Evolutionary conservation across 2,888 invertebrate species (phyloP).

Genomic region (Cataglyphis albicans): DNA sequence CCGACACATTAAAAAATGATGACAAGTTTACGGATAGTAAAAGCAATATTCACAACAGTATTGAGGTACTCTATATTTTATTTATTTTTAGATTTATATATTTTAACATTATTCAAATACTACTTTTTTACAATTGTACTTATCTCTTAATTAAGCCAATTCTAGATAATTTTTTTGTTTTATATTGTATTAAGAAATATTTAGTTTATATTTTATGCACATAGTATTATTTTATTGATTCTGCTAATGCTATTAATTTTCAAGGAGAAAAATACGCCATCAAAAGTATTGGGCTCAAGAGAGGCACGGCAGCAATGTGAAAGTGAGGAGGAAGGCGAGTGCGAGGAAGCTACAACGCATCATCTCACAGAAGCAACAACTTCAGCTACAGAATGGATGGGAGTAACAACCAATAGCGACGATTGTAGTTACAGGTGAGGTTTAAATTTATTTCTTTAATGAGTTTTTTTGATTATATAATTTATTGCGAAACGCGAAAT

Average conservation of each 20-base stretch:
- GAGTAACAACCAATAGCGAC: constrained; percentile 95
- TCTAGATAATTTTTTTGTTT: constrained; percentile 8
- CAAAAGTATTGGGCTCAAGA: constrained; percentile 69
- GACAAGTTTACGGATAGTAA: constrained; percentile 76
- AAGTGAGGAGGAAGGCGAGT: constrained; percentile 89
- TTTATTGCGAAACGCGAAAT: constrained; percentile 15
- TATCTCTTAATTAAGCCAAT: not conserved
- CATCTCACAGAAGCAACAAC: constrained; percentile 88
- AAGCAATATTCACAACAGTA: constrained; percentile 72
- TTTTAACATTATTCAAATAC: not conserved
- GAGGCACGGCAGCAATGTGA: constrained; percentile 84
- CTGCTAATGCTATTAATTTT: constrained; percentile 48
- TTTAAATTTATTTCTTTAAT: not conserved
- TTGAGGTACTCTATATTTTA: constrained; percentile 66
- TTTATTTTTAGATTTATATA: not conserved
- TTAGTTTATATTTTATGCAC: not conserved
- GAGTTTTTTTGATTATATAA: not conserved
- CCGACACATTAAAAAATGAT: constrained; percentile 72
- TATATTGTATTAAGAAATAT: not conserved
- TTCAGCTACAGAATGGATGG: constrained; percentile 94
- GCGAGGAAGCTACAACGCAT: constrained; percentile 88
- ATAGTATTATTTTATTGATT: constrained; percentile 3
- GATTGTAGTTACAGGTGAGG: constrained; percentile 91
- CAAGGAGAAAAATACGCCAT: constrained; percentile 74
- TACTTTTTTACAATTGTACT: not conserved